A percentile compares a stretch with the other conserved stretches of the same genome.
Conservation (phyloP, 1,140 invertebrate species). For the Brachionus calyciflorus region DNA sequence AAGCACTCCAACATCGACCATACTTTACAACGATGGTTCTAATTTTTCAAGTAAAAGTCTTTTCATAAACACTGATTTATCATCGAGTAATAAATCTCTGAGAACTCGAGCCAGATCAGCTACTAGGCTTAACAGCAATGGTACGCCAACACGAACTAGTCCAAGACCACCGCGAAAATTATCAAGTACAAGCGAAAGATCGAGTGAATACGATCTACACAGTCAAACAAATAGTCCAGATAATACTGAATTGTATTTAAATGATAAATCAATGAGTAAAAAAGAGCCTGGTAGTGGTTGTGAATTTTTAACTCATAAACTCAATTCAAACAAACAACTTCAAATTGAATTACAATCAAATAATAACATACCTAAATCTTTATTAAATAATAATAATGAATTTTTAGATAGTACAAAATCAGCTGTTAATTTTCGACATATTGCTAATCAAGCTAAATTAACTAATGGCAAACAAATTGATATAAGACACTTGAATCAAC, state of each 20-base stretch:
- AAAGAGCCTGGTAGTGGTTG: conserved; percentile 40
- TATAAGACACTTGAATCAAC: conserved; percentile 12
- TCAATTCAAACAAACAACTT: background rate
- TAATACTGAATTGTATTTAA: conserved; percentile 15
- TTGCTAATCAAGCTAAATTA: background rate
- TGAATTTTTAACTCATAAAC: conserved; percentile 21
- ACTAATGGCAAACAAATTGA: background rate
- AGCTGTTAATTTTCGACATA: background rate
- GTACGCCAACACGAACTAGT: background rate
- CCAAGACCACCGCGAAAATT: conserved; percentile 2
- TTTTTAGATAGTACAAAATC: background rate
- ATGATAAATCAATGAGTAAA: conserved; percentile 30
- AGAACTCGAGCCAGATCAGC: background rate
- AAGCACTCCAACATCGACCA: conserved; percentile 30
- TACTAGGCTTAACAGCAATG: background rate
- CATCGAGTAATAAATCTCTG: background rate
- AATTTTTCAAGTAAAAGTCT: conserved; percentile 19
- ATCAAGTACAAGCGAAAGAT: background rate
- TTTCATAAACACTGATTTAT: background rate
- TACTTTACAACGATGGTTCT: background rate
- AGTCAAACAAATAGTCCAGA: conserved; percentile 10
- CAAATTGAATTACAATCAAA: conserved; percentile 10
- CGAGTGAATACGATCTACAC: background rate
- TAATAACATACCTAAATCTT: conserved; percentile 10
- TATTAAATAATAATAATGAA: background rate